These are phyloP conservation scores for Drosophila infuscata DNA, from an alignment of 2,888 invertebrate genomes.

Conservation along the genomic window DNA sequence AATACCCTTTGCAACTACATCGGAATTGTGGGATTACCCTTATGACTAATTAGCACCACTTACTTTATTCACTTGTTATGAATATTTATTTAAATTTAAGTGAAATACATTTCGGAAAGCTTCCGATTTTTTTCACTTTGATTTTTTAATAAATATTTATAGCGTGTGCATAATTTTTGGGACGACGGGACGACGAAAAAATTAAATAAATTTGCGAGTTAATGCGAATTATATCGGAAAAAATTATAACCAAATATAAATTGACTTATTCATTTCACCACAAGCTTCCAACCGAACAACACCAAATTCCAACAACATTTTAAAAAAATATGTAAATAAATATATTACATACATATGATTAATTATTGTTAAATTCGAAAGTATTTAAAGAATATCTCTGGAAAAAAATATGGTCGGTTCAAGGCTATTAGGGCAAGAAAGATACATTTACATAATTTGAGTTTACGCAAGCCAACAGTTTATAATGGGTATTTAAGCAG, in stretches of 20 bases:
- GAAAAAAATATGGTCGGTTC: neutral
- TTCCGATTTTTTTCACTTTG: neutral
- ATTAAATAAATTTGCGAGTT: neutral
- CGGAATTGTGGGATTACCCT: neutral
- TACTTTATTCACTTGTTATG: neutral
- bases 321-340: neutral
- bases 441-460: neutral
- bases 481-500: slow-evolving; percentile 3
- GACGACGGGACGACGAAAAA: too few species aligned
- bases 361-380: neutral
- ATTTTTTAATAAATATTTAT: slow-evolving; percentile 8
- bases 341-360: neutral
- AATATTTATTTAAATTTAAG: slow-evolving; percentile 7
- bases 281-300: neutral
- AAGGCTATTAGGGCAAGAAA: neutral
- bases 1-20: slow-evolving; percentile 25
- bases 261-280: neutral
- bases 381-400: neutral
- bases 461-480: neutral
- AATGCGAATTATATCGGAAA: neutral
- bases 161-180: neutral
- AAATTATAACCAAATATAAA: neutral
- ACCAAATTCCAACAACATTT: neutral
- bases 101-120: neutral
- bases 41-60: slow-evolving; percentile 3